Base-by-base conservation (phyloP, 2,888 invertebrate species). In the Cryptocephalus primarius region DNA sequence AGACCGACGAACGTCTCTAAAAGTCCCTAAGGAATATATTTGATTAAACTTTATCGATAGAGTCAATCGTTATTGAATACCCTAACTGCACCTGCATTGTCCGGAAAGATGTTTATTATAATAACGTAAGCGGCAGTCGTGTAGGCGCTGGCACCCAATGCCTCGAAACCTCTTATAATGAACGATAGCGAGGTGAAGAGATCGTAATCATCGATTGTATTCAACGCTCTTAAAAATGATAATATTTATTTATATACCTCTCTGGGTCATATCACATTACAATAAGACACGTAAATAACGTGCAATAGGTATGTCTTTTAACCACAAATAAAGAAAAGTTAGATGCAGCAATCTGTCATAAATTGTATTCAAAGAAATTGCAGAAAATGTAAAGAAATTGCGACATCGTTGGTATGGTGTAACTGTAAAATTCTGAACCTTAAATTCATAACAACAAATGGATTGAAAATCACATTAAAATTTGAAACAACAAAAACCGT, bases 1-100 rank as follows among this genome's bases (percentile, higher is more conserved):
- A 88, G 70, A 1, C 87, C 87, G 12, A 84, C 83, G 59, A 85
- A 86, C 0, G 85, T 85, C 70, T 88, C 88, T 51, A 87, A 65
- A 51, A 84, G 78, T 31, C 88, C 87, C 79, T 79, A 57, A 11
- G 64, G 49, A 44, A 45, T 42, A 46, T 31, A 39, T 39, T 33
- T 43, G 33, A 44, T 31, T 39, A 38, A 22, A 38, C n/a, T 8
- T 8, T 43, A 41, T 12, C 40, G 11, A 40, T 13, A n/a, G 6
- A 36, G 36, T 22, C 3, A 22, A 22, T 22, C 22, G 22, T 2
- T 4, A 22, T 22, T 22, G 6, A 22, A 22, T 66, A 79, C 80
- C 60, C 87, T 73, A 33, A 86, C 83, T 1, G 83, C 78, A 33
- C 85, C 82, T 11, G 85, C 80, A 62, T 78, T 79, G 53, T 85